phyloP scores from a whole-genome alignment of 2,888 invertebrate species.

The Labia minor region DNA sequence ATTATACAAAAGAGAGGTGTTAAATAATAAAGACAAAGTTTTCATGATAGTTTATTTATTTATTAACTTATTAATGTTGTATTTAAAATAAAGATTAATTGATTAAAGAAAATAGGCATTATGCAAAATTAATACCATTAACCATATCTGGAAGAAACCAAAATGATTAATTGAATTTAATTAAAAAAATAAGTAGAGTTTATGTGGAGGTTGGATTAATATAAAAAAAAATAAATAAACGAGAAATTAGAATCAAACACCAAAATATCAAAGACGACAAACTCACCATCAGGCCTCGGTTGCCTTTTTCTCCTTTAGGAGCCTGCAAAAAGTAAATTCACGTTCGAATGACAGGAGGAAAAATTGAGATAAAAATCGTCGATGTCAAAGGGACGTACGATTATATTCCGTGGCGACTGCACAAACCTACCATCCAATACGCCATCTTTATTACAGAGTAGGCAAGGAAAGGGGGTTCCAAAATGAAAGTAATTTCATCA shows the following conservation, averaged over 20 bases:
- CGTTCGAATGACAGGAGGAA: conserved; percentile 13
- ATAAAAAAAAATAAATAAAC: too few relatives aligned
- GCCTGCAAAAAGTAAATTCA: conserved; percentile 45
- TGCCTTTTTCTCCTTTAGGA: conserved; percentile 61
- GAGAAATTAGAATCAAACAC: background rate
- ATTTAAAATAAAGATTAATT: background rate
- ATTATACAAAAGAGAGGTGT: background rate
- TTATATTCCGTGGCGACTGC: background rate
- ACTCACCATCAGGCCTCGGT: conserved; percentile 65
- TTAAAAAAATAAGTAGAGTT: too few relatives aligned
- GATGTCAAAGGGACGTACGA: background rate
- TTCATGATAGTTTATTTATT: too few relatives aligned
- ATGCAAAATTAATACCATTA: background rate
- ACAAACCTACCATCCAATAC: background rate
- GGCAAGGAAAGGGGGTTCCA: too few relatives aligned
- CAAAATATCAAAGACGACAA: conserved; percentile 15
- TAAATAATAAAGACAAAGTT: background rate
- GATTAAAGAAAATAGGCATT: background rate
- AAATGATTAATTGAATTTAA: background rate
- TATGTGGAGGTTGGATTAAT: background rate
- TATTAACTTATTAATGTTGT: too few relatives aligned
- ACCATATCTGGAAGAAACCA: background rate
- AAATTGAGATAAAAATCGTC: background rate
- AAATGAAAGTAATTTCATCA: too few relatives aligned
- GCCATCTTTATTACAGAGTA: too few relatives aligned